Evolutionary conservation across 2,888 invertebrate species (phyloP).

Genomic region (Heliconius erato): DNA sequence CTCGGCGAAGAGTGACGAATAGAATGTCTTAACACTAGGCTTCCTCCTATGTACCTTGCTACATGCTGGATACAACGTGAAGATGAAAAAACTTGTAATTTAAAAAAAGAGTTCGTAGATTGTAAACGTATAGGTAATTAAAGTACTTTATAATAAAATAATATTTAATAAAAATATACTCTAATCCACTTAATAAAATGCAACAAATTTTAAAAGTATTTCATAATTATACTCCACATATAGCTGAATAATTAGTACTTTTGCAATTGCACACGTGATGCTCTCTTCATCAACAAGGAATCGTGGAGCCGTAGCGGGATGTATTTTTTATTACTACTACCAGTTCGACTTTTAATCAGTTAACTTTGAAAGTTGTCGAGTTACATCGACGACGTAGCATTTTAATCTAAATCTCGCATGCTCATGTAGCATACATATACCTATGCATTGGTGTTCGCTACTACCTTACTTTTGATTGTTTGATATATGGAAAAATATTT

Average conservation of each 20-base stretch:
- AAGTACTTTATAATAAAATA: no score
- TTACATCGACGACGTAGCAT: slow-evolving; percentile 60
- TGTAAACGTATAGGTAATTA: no score
- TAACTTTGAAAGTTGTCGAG: slow-evolving; percentile 69
- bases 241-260: background rate
- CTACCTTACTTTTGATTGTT: background rate
- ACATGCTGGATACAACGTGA: no score
- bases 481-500: background rate
- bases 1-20: no score
- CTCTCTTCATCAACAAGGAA: slow-evolving; percentile 45
- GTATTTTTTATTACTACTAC: slow-evolving; percentile 57
- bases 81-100: no score
- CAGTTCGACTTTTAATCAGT: slow-evolving; percentile 72
- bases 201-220: no score
- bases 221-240: background rate
- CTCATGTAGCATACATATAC: no score
- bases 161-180: background rate
- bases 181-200: background rate
- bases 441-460: no score
- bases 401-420: slow-evolving; percentile 58
- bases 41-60: no score
- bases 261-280: background rate
- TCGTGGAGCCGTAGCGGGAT: slow-evolving; percentile 46
- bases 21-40: no score
- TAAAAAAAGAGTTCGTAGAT: no score